Evolutionary conservation across 2,888 invertebrate genomes (phyloP).

Genomic region (Macropis europaea): DNA sequence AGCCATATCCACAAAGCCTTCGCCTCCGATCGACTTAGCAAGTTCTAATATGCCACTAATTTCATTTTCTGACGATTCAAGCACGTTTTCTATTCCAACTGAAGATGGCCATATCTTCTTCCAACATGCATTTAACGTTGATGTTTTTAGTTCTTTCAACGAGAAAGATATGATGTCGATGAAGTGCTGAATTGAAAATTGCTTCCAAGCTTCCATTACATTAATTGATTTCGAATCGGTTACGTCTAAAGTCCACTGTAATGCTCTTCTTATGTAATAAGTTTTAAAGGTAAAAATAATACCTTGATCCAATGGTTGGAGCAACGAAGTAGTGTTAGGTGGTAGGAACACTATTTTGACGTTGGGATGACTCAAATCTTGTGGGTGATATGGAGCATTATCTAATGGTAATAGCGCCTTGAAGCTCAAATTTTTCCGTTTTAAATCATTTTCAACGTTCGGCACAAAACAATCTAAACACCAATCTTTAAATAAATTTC

Average conservation of each 20-base stretch:
- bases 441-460: constrained; percentile 22
- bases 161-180: constrained; percentile 20
- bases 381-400: constrained; percentile 29
- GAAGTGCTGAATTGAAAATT: constrained; percentile 19
- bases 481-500: constrained; percentile 33
- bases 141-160: not conserved
- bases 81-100: constrained; percentile 29
- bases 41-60: constrained; percentile 29
- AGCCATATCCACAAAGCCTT: constrained; percentile 17
- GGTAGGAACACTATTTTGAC: not conserved
- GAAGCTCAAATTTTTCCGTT: constrained; percentile 22
- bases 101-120: constrained; percentile 29
- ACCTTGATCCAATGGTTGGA: constrained; percentile 15
- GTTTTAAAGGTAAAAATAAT: constrained; percentile 7
- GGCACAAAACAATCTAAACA: constrained; percentile 24
- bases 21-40: constrained; percentile 26
- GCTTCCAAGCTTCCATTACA: constrained; percentile 29
- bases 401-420: constrained; percentile 20
- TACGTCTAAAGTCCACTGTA: constrained; percentile 22
- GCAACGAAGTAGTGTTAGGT: constrained; percentile 1
- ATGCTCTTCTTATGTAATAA: constrained; percentile 5
- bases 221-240: constrained; percentile 27
- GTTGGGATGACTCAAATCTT: constrained; percentile 16
- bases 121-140: constrained; percentile 28
- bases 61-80: constrained; percentile 24